Base-by-base conservation (phyloP, 2,888 invertebrate genomes). In the Rotaria sp. region DNA sequence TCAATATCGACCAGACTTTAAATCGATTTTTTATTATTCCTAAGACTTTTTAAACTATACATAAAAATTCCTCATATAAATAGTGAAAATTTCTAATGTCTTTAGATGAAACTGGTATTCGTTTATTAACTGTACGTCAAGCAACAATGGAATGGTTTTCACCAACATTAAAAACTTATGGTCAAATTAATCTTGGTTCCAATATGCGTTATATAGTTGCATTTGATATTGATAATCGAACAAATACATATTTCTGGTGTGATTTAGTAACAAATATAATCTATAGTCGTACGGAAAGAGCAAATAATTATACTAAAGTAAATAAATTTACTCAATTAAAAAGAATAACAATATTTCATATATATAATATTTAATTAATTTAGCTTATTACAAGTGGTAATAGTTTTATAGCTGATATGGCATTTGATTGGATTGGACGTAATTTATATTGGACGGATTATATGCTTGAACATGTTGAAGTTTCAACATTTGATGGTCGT, bases 391-490 rank as follows among this genome's bases (percentile, higher is more conserved):
- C 94, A 0, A 95, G 95, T 10, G 97, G 98, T 0, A 91, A 98
- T 86, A 97, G 97, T 91, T 92, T 97, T 13, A 96, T 97, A 0
- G 97, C 97, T 92, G 97, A 97, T 0, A 92, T 98, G 85, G 97
- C 97, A 0, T 96, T 96, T 89, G 98, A 98, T 91, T 98, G 98
- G 98, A 94, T 99, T 45, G 96, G 94, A 0, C 94, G 95, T 26
- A 97, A 98, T 90, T 93, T 98, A 0, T 98, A 98, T 91, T 99
- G 98, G 98, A 92, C 97, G 75, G 98, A 98, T 92, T 96, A 96
- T 48, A 94, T 96, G 88, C 92, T 98, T 86, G 96, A 97, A 90
- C 96, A 96, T 0, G 95, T 98, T 86, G 97, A 97, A 91, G 97
- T 97, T 0, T 94, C 96, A 0, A 94, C 93, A 84, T 94, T 96